Evolutionary conservation across 2,797 vertebrate genomes (phyloP).

Genomic region (Carapus acus): DNA sequence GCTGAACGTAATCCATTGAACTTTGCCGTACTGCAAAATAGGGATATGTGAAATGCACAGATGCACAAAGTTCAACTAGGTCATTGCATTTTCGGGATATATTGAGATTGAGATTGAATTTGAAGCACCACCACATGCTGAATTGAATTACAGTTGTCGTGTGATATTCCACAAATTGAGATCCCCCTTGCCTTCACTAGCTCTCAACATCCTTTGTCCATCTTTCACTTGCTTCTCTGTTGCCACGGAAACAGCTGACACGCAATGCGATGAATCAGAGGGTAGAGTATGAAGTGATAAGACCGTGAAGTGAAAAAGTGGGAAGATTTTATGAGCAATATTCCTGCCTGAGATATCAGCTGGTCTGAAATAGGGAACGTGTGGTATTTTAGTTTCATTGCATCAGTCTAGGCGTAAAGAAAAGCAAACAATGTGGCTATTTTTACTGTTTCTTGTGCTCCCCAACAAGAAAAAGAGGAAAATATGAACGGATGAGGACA

Average conservation of each 20-base stretch:
- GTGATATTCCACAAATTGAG: constrained; percentile 17
- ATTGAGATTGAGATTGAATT: too few species aligned
- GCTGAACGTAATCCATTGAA: too few species aligned
- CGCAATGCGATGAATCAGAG: constrained; percentile 32
- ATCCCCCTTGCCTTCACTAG: constrained; percentile 10
- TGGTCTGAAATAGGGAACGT: constrained; percentile 26
- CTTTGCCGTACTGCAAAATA: not conserved
- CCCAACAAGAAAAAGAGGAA: too few species aligned
- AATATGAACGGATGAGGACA: too few species aligned
- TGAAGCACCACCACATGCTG: too few species aligned
- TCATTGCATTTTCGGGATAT: too few species aligned
- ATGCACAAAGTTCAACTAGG: too few species aligned
- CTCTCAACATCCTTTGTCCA: constrained; percentile 32
- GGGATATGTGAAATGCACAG: not conserved
- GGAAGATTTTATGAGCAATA: constrained; percentile 14
- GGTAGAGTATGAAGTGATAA: constrained; percentile 33
- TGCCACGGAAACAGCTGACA: constrained; percentile 60
- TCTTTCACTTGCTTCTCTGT: constrained; percentile 41
- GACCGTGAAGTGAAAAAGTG: constrained; percentile 21
- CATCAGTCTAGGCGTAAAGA: too few species aligned
- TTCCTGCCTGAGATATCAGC: constrained; percentile 27
- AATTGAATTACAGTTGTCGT: constrained; percentile 6
- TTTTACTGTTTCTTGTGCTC: too few species aligned
- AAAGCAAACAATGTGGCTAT: too few species aligned
- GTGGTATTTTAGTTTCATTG: too few species aligned